Base-by-base conservation (phyloP, 2,797 vertebrate species). In the Myripristis murdjan region DNA sequence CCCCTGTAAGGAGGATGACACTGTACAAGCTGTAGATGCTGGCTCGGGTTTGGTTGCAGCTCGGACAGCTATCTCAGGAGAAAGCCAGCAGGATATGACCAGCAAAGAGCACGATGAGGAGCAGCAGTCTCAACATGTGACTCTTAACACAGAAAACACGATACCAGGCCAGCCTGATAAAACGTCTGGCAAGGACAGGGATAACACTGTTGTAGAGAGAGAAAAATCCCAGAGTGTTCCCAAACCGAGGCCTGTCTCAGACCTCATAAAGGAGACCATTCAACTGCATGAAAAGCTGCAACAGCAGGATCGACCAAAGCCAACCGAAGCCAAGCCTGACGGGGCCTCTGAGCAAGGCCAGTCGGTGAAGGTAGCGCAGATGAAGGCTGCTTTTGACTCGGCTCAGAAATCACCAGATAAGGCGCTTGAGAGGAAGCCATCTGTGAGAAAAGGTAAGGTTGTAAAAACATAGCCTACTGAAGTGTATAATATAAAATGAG, bases 361-460 rank as follows among this genome's bases (percentile, higher is more conserved):
- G 15, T 92, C 89, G 0, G 83, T 94, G 58, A 95, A 93, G 78
- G 94, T 95, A 68, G 92, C 95, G 6, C 91, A 94, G 86, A 95
- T 95, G 90, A 95, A 94, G 87, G 95, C 93, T 0, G 91, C 95
- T 2, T 95, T 95, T 23, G 95, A 95, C 73, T 70, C 73, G 0
- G 75, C 87, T 46, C 93, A 94, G 60, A 95, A 93, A 87, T 89
- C 91, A 33, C 74, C 88, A 1, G 94, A 95, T 44, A 95, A 84
- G 79, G 56, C 70, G 2, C 16, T 91, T 0, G 93, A 95, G 79
- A 92, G 90, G 82, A 95, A 95, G 74, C 82, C 91, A 10, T 94
- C 94, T 14, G 52, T 92, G 41, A 93, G 89, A 77, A 95, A 89
- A 94, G 94, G 94, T 95, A 93, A 90, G 91, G 39, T 2, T 20